Percentiles rank a stretch among this genome's conserved stretches.
phyloP scores from a whole-genome alignment of 1,140 invertebrate genomes.

The Pseudomyrmex gracilis region DNA sequence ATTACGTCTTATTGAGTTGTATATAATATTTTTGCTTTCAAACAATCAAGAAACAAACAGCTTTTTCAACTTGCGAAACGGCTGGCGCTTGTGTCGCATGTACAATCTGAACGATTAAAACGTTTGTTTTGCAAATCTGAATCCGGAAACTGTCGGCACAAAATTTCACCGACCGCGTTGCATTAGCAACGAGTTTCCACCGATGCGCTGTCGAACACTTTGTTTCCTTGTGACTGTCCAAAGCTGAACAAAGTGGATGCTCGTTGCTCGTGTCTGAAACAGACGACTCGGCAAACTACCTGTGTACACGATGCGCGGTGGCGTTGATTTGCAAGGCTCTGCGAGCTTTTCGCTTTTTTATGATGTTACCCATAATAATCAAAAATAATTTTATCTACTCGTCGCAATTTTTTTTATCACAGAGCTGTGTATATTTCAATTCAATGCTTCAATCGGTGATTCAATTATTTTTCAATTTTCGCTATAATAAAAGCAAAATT shows the following conservation, averaged over 20 bases:
- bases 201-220: constrained; percentile 48
- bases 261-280: constrained; percentile 57
- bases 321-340: constrained; percentile 23
- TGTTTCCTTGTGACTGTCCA: constrained; percentile 58
- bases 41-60: not conserved
- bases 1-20: not conserved
- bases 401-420: too few species aligned
- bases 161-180: constrained; percentile 40
- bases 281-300: constrained; percentile 63
- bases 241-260: constrained; percentile 55
- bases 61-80: not conserved
- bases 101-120: not conserved
- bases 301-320: constrained; percentile 69
- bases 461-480: too few species aligned
- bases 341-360: not conserved
- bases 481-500: too few species aligned
- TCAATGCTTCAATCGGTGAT: too few species aligned
- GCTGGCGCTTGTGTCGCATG: not conserved
- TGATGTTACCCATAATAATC: too few species aligned
- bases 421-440: too few species aligned
- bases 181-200: constrained; percentile 56
- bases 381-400: too few species aligned
- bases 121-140: constrained; percentile 1
- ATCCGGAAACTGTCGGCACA: constrained; percentile 18
- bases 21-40: not conserved